phyloP scores from a whole-genome alignment of 1,140 invertebrate genomes.

The Steinernema khuongi region DNA sequence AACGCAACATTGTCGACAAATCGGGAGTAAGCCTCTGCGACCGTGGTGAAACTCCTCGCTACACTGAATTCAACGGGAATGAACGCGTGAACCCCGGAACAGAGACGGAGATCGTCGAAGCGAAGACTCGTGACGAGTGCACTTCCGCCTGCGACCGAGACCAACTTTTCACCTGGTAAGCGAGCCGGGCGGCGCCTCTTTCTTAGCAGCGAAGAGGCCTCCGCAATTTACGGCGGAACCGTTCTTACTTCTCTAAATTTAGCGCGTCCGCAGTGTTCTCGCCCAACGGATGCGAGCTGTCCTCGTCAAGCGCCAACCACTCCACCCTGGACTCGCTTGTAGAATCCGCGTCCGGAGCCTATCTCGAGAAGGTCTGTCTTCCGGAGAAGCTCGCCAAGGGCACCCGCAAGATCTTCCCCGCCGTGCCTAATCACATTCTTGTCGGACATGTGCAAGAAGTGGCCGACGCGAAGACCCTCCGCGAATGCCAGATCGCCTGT shows the following conservation, averaged over 20 bases:
- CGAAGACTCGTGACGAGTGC: constrained; percentile 24
- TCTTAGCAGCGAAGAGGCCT: background rate
- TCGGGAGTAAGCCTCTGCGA: constrained; percentile 23
- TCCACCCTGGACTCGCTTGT: background rate
- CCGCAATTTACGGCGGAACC: too few relatives aligned
- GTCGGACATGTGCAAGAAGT: constrained; percentile 40
- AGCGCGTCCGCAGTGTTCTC: constrained; percentile 29
- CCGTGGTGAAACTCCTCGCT: constrained; percentile 20
- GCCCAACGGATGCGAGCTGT: constrained; percentile 27
- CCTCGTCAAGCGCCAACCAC: constrained; percentile 24
- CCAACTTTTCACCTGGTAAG: constrained; percentile 24
- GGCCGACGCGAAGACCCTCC: constrained; percentile 31
- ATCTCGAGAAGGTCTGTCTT: constrained; percentile 33
- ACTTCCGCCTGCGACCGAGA: constrained; percentile 21
- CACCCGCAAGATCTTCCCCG: constrained; percentile 25
- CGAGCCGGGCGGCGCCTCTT: background rate
- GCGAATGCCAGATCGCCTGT: constrained; percentile 35
- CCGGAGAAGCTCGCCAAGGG: constrained; percentile 20
- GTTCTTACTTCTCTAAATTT: background rate
- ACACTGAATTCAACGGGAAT: constrained; percentile 11
- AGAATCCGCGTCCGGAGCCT: background rate
- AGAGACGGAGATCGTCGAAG: constrained; percentile 10
- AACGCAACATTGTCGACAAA: constrained; percentile 17
- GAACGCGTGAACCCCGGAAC: constrained; percentile 23
- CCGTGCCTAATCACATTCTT: constrained; percentile 34